Conservation (phyloP, 2,113 vertebrate genomes). For the Stigmatopora nigra region DNA sequence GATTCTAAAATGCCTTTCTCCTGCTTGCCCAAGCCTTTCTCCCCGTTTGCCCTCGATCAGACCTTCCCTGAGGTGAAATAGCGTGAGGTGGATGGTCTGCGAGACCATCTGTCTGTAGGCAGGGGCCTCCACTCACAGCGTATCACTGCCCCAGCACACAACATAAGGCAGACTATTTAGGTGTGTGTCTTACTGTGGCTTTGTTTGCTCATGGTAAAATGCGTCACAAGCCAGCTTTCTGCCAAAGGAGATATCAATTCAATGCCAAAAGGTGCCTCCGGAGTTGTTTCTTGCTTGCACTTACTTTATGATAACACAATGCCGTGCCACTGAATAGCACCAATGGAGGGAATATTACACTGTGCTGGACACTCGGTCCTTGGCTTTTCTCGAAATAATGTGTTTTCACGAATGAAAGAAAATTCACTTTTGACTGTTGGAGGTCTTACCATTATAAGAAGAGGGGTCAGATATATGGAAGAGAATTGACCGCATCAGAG, state of each 20-base stretch:
- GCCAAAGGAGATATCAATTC: constrained; percentile 20
- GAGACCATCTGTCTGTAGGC: constrained; percentile 47
- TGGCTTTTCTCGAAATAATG: not conserved
- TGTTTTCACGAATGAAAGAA: not conserved
- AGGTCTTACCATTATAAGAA: not conserved
- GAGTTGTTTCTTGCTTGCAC: constrained; percentile 23
- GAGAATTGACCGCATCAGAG: no score
- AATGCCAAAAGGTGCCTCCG: constrained; percentile 18
- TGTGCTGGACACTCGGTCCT: not conserved
- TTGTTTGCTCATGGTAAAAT: constrained; percentile 12
- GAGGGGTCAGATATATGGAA: not conserved
- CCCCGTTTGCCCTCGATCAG: constrained; percentile 31
- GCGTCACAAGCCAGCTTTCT: constrained; percentile 20
- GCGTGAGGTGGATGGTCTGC: constrained; percentile 34
- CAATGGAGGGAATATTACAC: not conserved
- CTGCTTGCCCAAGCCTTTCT: constrained; percentile 5
- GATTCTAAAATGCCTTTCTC: constrained; percentile 7
- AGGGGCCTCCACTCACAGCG: constrained; percentile 14
- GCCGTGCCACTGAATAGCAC: constrained; percentile 16
- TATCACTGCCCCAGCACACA: constrained; percentile 10
- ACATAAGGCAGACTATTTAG: constrained; percentile 4
- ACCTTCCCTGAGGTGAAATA: constrained; percentile 41
- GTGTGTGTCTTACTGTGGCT: not conserved
- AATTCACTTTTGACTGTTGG: not conserved
- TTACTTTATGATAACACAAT: not conserved